Percentiles rank a stretch among this genome's conserved stretches.
Conservation (phyloP, 1,140 invertebrate species). For the Bicyclus anynana region DNA sequence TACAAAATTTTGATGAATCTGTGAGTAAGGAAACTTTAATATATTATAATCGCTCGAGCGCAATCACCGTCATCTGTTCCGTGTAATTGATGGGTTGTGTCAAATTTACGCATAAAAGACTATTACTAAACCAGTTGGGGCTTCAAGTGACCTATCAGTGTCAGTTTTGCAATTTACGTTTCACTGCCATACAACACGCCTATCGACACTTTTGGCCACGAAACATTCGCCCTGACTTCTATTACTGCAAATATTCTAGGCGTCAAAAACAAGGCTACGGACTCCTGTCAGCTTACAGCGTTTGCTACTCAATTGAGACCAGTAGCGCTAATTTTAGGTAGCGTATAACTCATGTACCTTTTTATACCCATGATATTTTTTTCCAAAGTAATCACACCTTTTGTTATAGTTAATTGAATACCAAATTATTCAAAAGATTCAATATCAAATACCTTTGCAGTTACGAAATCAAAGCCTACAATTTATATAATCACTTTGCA, state of each 20-base stretch:
- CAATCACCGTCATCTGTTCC: neutral
- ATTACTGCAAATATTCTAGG: too few relatives aligned
- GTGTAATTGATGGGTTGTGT: neutral
- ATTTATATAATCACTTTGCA: constrained; percentile 34
- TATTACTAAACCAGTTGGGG: constrained; percentile 22
- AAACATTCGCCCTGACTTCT: too few relatives aligned
- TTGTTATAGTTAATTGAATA: neutral
- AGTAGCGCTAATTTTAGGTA: too few relatives aligned
- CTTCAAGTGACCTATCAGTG: constrained; percentile 29
- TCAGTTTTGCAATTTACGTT: constrained; percentile 30
- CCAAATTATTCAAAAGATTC: neutral
- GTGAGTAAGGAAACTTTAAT: neutral
- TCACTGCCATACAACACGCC: constrained; percentile 23
- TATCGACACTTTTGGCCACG: neutral
- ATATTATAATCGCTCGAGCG: neutral
- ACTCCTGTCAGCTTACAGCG: too few relatives aligned
- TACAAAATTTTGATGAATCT: neutral
- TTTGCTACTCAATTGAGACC: too few relatives aligned
- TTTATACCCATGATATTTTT: neutral
- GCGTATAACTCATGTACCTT: too few relatives aligned
- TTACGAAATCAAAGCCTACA: constrained; percentile 18
- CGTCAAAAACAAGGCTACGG: too few relatives aligned
- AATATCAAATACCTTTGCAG: constrained; percentile 12
- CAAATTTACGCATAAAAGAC: constrained; percentile 9
- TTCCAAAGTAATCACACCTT: neutral